Evolutionary conservation across 2,888 invertebrate genomes (phyloP), one percentile per base, ranked within the genome.

Genomic region (Pseudococcus longispinus): DNA sequence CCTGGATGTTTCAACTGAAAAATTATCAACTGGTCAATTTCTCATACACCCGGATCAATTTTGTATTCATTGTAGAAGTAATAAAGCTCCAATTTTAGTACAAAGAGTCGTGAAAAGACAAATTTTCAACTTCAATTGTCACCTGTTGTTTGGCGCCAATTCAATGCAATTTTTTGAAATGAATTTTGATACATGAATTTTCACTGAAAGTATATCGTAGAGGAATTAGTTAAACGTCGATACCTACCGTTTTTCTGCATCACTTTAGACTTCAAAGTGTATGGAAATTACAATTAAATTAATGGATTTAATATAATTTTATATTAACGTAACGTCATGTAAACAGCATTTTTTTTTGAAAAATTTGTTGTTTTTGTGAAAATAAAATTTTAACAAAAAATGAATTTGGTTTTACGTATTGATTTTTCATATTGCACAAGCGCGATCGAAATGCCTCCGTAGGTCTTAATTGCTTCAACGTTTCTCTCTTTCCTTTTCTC

Each of bases 181-280:
- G 11, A 80, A 80, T 80, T 80, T 80, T 42, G 77, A 65, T 42
- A 18, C 4, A 6, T 23, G 15, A 42, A 44, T 42, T 85, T 65
- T 6, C 13, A 85, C 23, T 70, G 6, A 65, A 84, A 65, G 8
- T 37, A 11, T 2, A 85, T 29, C 20, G 15, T 15, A 37, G 11
- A 0, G 18, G 44, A 85, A 74, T 70, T 42, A 5, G 2, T n/a
- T 80, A 26, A 1, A 55, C 3, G n/a, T 55, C 5, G 18, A 18
- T 84, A 87, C 88, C 83, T 86, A 88, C 87, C 88, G 70, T 87
- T 88, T 85, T 87, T 87, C 88, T 88, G 88, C 88, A 87, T 88
- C 23, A 87, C 74, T 87, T 42, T 77, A 20, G 8, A 26, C 29
- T 37, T 11, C 18, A 80, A 37, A 80, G 42, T 37, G 77, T 23